phyloP scores from a whole-genome alignment of 2,113 vertebrate genomes.

The Mesocricetus auratus region DNA sequence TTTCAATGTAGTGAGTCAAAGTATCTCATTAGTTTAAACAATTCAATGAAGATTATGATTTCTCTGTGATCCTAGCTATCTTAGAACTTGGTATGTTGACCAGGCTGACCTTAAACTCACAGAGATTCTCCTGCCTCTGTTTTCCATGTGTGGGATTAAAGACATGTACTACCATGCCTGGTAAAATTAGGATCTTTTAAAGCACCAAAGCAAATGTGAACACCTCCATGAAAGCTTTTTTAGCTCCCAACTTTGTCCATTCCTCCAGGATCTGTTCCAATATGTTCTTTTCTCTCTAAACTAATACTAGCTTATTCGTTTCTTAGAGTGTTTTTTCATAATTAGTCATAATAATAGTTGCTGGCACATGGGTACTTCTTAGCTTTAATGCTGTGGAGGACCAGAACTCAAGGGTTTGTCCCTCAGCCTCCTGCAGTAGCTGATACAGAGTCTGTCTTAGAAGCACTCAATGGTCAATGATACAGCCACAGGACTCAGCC shows the following conservation, averaged over 20 bases:
- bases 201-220: not conserved
- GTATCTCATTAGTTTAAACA: not conserved
- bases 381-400: rapidly evolving
- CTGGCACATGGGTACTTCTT: not conserved
- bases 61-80: not conserved
- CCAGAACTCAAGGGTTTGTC: no score
- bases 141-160: not conserved
- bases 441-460: rapidly evolving
- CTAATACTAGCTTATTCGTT: not conserved
- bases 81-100: not conserved
- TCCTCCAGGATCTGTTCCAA: not conserved
- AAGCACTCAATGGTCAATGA: not conserved
- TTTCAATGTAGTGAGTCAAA: not conserved
- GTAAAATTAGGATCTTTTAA: not conserved
- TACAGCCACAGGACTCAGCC: not conserved
- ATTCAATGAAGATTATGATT: not conserved
- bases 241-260: not conserved
- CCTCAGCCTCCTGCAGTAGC: not conserved
- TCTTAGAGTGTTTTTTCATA: not conserved
- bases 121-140: not conserved
- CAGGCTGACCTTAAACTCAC: not conserved
- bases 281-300: not conserved
- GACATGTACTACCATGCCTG: not conserved
- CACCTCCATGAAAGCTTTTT: not conserved
- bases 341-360: not conserved